These are phyloP conservation scores for Drosophila navojoa DNA, from an alignment of 1,140 invertebrate genomes.

Conservation along the genomic window DNA sequence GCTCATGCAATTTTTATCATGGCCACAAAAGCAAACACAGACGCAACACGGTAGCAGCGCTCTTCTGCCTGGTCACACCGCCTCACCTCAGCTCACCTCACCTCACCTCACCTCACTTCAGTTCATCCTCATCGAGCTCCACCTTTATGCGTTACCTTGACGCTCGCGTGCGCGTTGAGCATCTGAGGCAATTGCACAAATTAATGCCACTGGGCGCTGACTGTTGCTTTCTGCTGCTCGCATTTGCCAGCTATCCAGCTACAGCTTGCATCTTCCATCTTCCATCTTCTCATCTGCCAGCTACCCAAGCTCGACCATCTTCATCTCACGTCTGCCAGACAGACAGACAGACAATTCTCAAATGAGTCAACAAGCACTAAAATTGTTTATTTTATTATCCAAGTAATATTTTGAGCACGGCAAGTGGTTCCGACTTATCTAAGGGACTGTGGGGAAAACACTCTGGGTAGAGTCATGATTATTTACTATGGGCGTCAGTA, in stretches of 20 bases:
- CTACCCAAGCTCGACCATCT: not conserved
- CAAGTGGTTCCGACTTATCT: slow-evolving; percentile 23
- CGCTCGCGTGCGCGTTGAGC: slow-evolving; percentile 10
- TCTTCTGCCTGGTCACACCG: not conserved
- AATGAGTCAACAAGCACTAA: slow-evolving; percentile 82
- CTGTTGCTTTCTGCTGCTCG: slow-evolving; percentile 52
- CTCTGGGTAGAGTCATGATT: not conserved
- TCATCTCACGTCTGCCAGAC: slow-evolving; percentile 47
- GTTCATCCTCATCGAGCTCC: slow-evolving; percentile 27
- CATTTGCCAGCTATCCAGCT: not conserved
- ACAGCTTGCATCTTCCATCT: slow-evolving; percentile 6
- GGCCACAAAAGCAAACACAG: slow-evolving; percentile 65
- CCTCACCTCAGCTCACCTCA: not conserved
- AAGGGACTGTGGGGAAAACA: not conserved
- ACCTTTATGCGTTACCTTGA: slow-evolving; percentile 36
- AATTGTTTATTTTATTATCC: slow-evolving; percentile 83
- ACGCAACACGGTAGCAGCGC: slow-evolving; percentile 16
- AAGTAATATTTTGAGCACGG: slow-evolving; percentile 36
- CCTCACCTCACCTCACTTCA: not conserved
- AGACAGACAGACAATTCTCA: slow-evolving; percentile 78
- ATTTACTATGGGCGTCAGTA: not conserved
- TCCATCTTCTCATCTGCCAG: not conserved
- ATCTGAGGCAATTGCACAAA: slow-evolving; percentile 71
- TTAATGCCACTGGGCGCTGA: slow-evolving; percentile 72
- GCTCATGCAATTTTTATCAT: slow-evolving; percentile 82